Conservation (phyloP, 2,113 vertebrate species). For the Natator depressus region DNA sequence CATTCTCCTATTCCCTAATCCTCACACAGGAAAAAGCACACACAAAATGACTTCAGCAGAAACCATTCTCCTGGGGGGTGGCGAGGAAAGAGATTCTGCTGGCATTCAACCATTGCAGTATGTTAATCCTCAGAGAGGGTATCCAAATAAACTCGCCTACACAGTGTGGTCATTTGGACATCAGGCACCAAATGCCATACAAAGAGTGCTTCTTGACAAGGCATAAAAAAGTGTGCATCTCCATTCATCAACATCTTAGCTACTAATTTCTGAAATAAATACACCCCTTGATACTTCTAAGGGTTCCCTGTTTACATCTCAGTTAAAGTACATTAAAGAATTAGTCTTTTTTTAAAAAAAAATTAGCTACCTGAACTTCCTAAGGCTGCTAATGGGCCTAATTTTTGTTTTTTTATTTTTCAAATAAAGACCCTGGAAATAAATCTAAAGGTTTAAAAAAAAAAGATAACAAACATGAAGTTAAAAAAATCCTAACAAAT, state of each 20-base stretch:
- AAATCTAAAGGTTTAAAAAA: not conserved
- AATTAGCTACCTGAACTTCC: not conserved
- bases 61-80: constrained; percentile 61
- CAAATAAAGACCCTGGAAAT: not conserved
- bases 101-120: constrained; percentile 27
- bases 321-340: accelerated
- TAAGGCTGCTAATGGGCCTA: not conserved
- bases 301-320: accelerated
- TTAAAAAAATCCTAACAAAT: not conserved
- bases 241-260: not conserved
- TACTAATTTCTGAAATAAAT: not conserved
- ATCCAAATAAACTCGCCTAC: not conserved
- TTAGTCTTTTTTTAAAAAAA: not conserved
- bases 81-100: constrained; percentile 23
- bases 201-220: accelerated
- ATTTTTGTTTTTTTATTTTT: not conserved
- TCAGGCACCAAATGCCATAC: not conserved
- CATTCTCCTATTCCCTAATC: constrained; percentile 79
- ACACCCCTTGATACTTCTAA: not conserved
- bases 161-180: not conserved
- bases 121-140: constrained; percentile 34
- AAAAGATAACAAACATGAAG: not conserved
- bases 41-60: constrained; percentile 77
- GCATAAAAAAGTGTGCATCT: not conserved
- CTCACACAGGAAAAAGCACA: constrained; percentile 71